These are phyloP conservation scores for Pandemis heparana DNA, from an alignment of 2,888 invertebrate species.

Conservation along the genomic window DNA sequence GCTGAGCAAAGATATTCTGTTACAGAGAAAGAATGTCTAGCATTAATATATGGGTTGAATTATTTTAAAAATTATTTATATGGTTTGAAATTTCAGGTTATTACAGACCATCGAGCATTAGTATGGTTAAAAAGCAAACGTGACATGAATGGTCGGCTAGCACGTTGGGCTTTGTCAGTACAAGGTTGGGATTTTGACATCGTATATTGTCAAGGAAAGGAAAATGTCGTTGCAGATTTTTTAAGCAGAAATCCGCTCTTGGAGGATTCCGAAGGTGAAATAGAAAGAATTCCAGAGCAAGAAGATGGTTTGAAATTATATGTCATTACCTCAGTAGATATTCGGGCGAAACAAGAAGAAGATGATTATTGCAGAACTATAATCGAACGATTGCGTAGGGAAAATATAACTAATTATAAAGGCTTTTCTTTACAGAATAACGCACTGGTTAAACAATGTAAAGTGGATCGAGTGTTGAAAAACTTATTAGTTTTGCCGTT, in stretches of 20 bases:
- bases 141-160: background rate
- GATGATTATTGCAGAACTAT: background rate
- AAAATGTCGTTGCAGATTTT: conserved; percentile 4
- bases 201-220: background rate
- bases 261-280: too few species aligned
- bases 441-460: background rate
- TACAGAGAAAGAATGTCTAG: background rate
- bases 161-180: background rate
- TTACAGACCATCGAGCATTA: background rate
- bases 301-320: background rate
- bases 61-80: conserved; percentile 1
- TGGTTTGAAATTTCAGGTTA: background rate
- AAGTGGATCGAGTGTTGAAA: background rate
- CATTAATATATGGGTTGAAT: background rate
- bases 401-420: too few species aligned
- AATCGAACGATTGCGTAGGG: too few species aligned
- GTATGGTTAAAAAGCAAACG: background rate
- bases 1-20: background rate
- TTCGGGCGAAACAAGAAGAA: background rate
- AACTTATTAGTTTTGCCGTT: background rate
- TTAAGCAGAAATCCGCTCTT: background rate
- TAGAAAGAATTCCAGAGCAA: background rate
- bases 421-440: background rate
- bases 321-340: background rate
- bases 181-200: conserved; percentile 4